Percentiles rank a stretch among this genome's conserved stretches.
phyloP scores from a whole-genome alignment of 2,113 vertebrate genomes.

The Oophaga pumilio region DNA sequence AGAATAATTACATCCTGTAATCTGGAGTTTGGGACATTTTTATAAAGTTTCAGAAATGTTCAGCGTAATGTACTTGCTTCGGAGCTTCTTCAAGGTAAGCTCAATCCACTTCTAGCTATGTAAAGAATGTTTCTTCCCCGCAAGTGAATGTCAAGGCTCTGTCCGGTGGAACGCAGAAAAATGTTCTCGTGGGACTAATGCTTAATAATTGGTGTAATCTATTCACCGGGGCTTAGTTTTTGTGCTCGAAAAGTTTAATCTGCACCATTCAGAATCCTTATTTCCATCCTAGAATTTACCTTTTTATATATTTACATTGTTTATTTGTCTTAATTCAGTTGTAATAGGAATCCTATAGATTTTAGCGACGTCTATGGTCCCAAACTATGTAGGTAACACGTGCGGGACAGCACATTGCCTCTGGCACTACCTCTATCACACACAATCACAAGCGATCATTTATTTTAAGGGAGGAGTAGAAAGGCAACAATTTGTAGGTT shows the following conservation, averaged over 20 bases:
- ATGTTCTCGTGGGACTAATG: conserved; percentile 57
- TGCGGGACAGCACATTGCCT: not conserved
- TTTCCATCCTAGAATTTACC: not conserved
- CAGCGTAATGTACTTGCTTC: conserved; percentile 80
- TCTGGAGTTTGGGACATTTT: conserved; percentile 63
- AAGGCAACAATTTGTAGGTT: not conserved
- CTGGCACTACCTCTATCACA: not conserved
- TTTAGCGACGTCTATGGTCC: not conserved
- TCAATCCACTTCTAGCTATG: conserved; percentile 64
- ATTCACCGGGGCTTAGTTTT: not conserved
- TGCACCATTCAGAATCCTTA: not conserved
- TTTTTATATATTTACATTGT: not conserved
- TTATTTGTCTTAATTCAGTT: not conserved
- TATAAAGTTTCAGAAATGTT: conserved; percentile 74
- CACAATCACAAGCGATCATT: not conserved
- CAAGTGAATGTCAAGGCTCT: conserved; percentile 54
- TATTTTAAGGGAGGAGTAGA: conserved; percentile 23
- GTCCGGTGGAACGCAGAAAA: conserved; percentile 54
- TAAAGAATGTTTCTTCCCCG: conserved; percentile 59
- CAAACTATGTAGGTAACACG: not conserved
- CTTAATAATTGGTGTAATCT: conserved; percentile 45
- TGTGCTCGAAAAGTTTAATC: not conserved
- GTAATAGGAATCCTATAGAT: not conserved
- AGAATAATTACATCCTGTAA: conserved; percentile 67
- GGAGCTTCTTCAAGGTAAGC: conserved; percentile 85